phyloP scores from a whole-genome alignment of 2,113 vertebrate genomes.

The Amblyopsis rosae region DNA sequence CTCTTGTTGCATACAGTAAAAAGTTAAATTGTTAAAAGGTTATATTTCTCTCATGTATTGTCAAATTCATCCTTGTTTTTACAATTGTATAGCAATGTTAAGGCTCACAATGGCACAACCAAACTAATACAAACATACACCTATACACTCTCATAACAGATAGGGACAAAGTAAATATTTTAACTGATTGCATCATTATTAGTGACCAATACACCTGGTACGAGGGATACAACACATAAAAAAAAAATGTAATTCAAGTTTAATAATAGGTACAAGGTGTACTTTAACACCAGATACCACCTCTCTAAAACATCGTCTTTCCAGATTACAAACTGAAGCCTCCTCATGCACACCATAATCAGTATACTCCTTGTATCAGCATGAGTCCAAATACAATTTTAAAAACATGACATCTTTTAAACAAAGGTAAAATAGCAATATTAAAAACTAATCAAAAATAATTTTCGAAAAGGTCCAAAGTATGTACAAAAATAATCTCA shows the following conservation, averaged over 20 bases:
- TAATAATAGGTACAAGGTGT: constrained; percentile 23
- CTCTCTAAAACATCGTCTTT: constrained; percentile 15
- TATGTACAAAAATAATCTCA: constrained; percentile 46
- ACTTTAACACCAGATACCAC: constrained; percentile 39
- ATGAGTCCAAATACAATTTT: constrained; percentile 21
- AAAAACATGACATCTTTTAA: constrained; percentile 41
- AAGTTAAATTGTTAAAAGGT: constrained; percentile 52
- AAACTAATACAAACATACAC: constrained; percentile 12
- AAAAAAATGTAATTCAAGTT: constrained; percentile 52
- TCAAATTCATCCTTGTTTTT: constrained; percentile 30
- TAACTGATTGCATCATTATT: constrained; percentile 10
- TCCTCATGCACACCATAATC: constrained; percentile 24
- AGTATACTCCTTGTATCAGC: constrained; percentile 15
- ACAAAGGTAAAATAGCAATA: constrained; percentile 30
- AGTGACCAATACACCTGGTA: neutral
- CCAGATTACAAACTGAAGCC: constrained; percentile 24
- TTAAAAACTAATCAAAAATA: constrained; percentile 37
- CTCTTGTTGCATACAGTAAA: constrained; percentile 59
- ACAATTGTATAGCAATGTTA: constrained; percentile 27
- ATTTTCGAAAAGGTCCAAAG: constrained; percentile 29
- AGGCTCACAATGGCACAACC: constrained; percentile 18
- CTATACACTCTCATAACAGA: constrained; percentile 19
- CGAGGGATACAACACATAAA: neutral
- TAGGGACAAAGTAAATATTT: constrained; percentile 1
- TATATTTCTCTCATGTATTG: constrained; percentile 32